These are phyloP conservation scores for Andrena dorsata DNA, from an alignment of 2,888 invertebrate species.

Conservation along the genomic window DNA sequence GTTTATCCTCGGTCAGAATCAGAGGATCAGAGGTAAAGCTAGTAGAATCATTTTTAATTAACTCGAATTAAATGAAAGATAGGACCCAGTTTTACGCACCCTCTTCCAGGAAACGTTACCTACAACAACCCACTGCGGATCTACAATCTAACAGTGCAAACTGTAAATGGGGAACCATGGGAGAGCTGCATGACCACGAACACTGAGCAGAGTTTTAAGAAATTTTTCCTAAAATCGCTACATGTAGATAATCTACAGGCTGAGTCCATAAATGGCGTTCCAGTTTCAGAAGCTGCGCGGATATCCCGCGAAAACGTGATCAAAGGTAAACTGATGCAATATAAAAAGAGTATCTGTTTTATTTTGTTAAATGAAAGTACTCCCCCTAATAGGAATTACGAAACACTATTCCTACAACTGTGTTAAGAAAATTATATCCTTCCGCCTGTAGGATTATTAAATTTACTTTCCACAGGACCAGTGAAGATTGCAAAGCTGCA, in stretches of 20 bases:
- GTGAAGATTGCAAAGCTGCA: conserved; percentile 68
- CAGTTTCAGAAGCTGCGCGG: conserved; percentile 74
- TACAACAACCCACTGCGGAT: conserved; percentile 57
- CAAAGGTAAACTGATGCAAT: conserved; percentile 65
- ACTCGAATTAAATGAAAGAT: no score
- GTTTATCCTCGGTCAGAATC: conserved; percentile 70
- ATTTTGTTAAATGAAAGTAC: no score
- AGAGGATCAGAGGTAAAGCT: conserved; percentile 72
- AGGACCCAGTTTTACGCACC: neutral
- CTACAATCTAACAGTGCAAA: conserved; percentile 54
- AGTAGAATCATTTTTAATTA: no score
- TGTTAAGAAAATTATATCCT: neutral
- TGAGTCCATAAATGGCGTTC: conserved; percentile 74
- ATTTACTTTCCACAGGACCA: conserved; percentile 66
- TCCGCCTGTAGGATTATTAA: neutral
- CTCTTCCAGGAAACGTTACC: conserved; percentile 69
- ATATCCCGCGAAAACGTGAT: conserved; percentile 75
- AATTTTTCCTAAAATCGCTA: conserved; percentile 66
- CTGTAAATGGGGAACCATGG: conserved; percentile 69
- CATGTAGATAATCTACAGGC: conserved; percentile 67
- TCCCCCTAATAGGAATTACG: no score
- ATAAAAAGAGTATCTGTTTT: no score
- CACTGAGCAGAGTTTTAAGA: conserved; percentile 73
- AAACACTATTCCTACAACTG: no score
- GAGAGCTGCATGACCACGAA: conserved; percentile 69